Evolutionary conservation across 1,140 invertebrate species (phyloP).

Genomic region (Rhysida immarginata): DNA sequence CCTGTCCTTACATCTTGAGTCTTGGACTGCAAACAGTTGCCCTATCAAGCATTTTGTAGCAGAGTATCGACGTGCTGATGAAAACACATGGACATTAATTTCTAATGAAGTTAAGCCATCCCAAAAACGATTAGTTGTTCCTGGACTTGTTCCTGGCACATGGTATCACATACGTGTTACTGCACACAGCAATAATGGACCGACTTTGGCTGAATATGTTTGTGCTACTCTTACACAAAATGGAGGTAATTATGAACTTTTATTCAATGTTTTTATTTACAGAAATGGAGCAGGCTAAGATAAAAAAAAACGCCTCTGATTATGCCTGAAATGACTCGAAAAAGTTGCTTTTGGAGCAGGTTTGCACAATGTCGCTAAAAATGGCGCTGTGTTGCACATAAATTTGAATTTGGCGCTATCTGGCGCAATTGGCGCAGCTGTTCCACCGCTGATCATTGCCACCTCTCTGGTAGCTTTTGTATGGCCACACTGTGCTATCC

Average conservation of each 20-base stretch:
- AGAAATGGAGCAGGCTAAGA: too few relatives aligned
- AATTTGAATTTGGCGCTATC: too few relatives aligned
- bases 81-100: conserved; percentile 70
- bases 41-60: conserved; percentile 91
- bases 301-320: too few relatives aligned
- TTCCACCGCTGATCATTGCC: too few relatives aligned
- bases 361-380: too few relatives aligned
- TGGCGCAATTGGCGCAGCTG: too few relatives aligned
- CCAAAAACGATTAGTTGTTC: conserved; percentile 67
- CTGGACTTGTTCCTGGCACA: conserved; percentile 78
- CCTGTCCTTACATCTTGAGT: conserved; percentile 73
- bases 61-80: conserved; percentile 73
- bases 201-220: conserved; percentile 82
- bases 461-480: too few relatives aligned
- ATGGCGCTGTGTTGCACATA: too few relatives aligned
- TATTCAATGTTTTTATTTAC: too few relatives aligned
- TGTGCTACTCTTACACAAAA: conserved; percentile 86
- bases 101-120: conserved; percentile 80
- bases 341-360: too few relatives aligned
- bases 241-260: conserved; percentile 62
- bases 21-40: conserved; percentile 88
- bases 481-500: too few relatives aligned
- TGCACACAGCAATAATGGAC: conserved; percentile 88
- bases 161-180: conserved; percentile 80
- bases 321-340: too few relatives aligned